These are phyloP conservation scores for Argyra leucocephala DNA, from an alignment of 2,888 invertebrate genomes.

Conservation along the genomic window DNA sequence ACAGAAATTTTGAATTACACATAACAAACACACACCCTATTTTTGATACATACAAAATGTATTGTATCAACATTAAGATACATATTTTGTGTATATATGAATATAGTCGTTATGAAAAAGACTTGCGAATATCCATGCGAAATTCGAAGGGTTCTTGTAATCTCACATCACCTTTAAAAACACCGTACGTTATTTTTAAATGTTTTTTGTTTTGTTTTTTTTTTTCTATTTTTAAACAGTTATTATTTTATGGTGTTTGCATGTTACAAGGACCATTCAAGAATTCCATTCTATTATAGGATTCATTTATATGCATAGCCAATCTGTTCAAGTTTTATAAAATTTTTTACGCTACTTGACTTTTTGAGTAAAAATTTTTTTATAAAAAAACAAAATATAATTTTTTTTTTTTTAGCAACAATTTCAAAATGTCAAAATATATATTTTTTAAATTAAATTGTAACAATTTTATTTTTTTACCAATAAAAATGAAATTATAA, in stretches of 20 bases:
- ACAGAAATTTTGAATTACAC: too few species aligned
- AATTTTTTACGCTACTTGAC: slow-evolving; percentile 43
- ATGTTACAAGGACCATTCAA: slow-evolving; percentile 14
- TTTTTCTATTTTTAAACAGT: neutral
- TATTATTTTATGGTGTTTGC: neutral
- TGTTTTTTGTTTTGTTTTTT: too few species aligned
- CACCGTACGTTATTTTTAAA: neutral
- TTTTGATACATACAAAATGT: too few species aligned
- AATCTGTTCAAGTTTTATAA: slow-evolving; percentile 43
- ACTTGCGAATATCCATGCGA: too few species aligned
- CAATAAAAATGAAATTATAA: too few species aligned
- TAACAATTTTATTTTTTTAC: too few species aligned
- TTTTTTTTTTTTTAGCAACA: neutral
- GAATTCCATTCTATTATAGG: slow-evolving; percentile 35
- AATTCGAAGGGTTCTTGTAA: neutral
- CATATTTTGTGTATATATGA: too few species aligned
- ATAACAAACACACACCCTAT: too few species aligned
- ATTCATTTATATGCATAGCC: slow-evolving; percentile 46
- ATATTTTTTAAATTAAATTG: too few species aligned
- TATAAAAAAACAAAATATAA: slow-evolving; percentile 1
- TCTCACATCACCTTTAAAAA: neutral
- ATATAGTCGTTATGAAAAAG: too few species aligned
- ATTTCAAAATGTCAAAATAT: too few species aligned
- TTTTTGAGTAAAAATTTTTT: slow-evolving; percentile 22
- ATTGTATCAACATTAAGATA: too few species aligned